Percentiles rank a stretch among this genome's conserved stretches.
Conservation (phyloP, 2,888 invertebrate species). For the Mystacides longicornis region DNA sequence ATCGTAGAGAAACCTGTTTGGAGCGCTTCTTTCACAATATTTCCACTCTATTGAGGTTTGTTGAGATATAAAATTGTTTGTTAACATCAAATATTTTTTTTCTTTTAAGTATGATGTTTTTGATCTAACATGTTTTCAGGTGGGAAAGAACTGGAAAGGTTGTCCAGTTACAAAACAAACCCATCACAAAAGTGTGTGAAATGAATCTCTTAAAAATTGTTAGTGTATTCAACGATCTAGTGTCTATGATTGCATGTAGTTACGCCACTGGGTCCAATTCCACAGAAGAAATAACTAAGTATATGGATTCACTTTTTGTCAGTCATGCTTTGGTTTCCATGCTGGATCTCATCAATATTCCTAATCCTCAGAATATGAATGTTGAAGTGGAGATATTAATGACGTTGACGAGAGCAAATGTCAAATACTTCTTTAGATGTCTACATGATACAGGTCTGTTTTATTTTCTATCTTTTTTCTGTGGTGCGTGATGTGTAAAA, state of each 20-base stretch:
- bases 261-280: neutral
- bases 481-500: too few species aligned
- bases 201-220: conserved; percentile 33
- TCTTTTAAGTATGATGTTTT: neutral
- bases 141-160: conserved; percentile 55
- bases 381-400: conserved; percentile 59
- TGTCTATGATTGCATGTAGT: conserved; percentile 31
- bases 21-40: conserved; percentile 42
- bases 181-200: conserved; percentile 38
- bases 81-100: neutral
- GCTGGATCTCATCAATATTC: conserved; percentile 57
- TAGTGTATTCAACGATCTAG: conserved; percentile 32
- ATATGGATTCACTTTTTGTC: conserved; percentile 23
- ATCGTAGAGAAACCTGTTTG: conserved; percentile 28
- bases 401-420: conserved; percentile 62
- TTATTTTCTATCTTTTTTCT: neutral
- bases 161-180: conserved; percentile 35
- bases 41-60: conserved; percentile 40
- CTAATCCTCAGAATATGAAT: conserved; percentile 49
- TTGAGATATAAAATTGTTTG: conserved; percentile 7
- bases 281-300: conserved; percentile 14
- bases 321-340: conserved; percentile 53
- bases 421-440: conserved; percentile 71
- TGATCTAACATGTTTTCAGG: conserved; percentile 34
- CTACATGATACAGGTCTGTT: conserved; percentile 56